Evolutionary conservation across 2,888 invertebrate species (phyloP).

Genomic region (Caenorhabditis zanzibari): DNA sequence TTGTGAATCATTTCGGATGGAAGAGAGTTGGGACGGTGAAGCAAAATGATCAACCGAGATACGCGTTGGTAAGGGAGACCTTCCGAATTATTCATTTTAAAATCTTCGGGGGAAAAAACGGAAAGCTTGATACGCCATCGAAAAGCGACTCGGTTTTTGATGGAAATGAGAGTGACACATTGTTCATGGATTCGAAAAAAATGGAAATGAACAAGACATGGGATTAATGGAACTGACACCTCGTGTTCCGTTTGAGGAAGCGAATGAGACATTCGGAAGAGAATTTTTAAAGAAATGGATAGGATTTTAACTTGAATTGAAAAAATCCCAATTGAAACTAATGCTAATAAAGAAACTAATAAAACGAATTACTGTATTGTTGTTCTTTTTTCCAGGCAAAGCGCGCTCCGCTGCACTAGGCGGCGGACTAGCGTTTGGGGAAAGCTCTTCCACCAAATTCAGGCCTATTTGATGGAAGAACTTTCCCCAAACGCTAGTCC

Average conservation of each 20-base stretch:
- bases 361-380: too few species aligned
- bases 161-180: slow-evolving; percentile 58
- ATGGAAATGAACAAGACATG: slow-evolving; percentile 1
- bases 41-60: slow-evolving; percentile 93
- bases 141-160: slow-evolving; percentile 34
- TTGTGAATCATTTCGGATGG: slow-evolving; percentile 96
- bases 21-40: slow-evolving; percentile 97
- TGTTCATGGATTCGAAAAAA: slow-evolving; percentile 18
- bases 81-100: slow-evolving; percentile 48
- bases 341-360: too few species aligned
- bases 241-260: slow-evolving; percentile 40
- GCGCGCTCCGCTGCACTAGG: too few species aligned
- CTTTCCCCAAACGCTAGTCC: too few species aligned
- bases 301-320: neutral
- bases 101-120: slow-evolving; percentile 13
- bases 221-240: slow-evolving; percentile 57
- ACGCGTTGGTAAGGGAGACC: slow-evolving; percentile 88
- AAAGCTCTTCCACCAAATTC: too few species aligned
- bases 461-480: too few species aligned
- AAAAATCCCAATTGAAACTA: too few species aligned
- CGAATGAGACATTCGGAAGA: neutral
- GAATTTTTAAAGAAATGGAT: neutral
- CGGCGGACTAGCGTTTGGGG: too few species aligned
- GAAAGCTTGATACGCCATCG: slow-evolving; percentile 47
- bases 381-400: too few species aligned